phyloP scores from a whole-genome alignment of 53 echinoderm and acorn worm genomes.

The Stichopus horrens region DNA sequence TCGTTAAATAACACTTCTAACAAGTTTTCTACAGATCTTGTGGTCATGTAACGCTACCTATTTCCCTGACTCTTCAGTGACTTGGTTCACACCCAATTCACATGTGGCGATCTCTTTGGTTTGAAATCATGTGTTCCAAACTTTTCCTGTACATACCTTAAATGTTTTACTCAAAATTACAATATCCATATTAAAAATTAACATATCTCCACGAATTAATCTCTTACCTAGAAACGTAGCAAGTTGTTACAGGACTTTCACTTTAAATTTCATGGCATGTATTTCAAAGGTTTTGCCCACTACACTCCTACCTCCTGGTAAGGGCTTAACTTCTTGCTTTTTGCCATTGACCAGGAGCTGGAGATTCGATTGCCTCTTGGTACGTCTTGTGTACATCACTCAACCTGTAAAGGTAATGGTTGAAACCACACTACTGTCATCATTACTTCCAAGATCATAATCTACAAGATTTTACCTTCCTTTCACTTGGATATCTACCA shows the following conservation, averaged over 20 bases:
- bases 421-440: constrained; percentile 2
- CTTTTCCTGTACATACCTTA: constrained; percentile 19
- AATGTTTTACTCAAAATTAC: too few relatives aligned
- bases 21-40: constrained; percentile 41
- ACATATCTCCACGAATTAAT: too few relatives aligned
- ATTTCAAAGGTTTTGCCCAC: background rate
- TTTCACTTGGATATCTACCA: constrained; percentile 36
- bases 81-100: constrained; percentile 12
- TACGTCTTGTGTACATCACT: constrained; percentile 45
- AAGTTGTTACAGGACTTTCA: too few relatives aligned
- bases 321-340: constrained; percentile 37
- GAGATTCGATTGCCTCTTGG: constrained; percentile 38
- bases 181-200: too few relatives aligned
- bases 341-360: constrained; percentile 40
- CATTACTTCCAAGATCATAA: constrained; percentile 31
- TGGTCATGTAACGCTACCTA: background rate
- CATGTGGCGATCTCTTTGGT: constrained; percentile 24
- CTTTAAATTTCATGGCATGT: constrained; percentile 4
- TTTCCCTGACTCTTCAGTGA: background rate
- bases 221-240: too few relatives aligned
- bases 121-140: background rate
- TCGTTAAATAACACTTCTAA: constrained; percentile 49
- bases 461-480: constrained; percentile 21
- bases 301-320: constrained; percentile 37
- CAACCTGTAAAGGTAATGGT: constrained; percentile 42